These are phyloP conservation scores for Lasioglossum lativentre DNA, from an alignment of 2,888 invertebrate species.

Conservation along the genomic window DNA sequence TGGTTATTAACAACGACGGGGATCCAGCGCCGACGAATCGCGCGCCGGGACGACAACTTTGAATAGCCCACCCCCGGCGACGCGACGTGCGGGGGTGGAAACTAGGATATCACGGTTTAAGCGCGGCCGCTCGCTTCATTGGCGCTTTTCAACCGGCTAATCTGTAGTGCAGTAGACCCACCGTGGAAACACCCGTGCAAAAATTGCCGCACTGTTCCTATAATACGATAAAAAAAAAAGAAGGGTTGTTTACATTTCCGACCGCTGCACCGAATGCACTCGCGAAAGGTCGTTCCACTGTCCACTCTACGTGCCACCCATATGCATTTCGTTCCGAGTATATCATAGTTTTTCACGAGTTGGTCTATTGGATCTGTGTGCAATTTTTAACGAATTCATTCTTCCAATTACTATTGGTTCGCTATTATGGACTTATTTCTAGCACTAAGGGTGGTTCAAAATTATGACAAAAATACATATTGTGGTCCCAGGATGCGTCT, in stretches of 20 bases:
- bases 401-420: not conserved
- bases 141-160: slow-evolving; percentile 5
- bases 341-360: not conserved
- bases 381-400: not conserved
- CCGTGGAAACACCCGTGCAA: not conserved
- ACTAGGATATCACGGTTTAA: slow-evolving; percentile 7
- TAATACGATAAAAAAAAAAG: not conserved
- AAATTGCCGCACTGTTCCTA: not conserved
- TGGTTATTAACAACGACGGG: slow-evolving; percentile 10
- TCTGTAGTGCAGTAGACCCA: slow-evolving; percentile 1
- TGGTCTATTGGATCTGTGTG: no score
- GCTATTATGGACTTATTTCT: no score
- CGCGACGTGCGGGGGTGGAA: not conserved
- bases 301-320: not conserved
- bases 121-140: not conserved
- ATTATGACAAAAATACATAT: not conserved
- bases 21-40: slow-evolving; percentile 1
- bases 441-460: no score
- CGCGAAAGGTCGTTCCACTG: not conserved
- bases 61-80: not conserved
- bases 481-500: not conserved
- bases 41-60: slow-evolving; percentile 8
- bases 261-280: not conserved
- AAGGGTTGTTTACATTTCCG: not conserved
- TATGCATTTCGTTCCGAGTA: not conserved